Base-by-base conservation (phyloP, 2,113 vertebrate genomes). In the Entomyzon cyanotis region DNA sequence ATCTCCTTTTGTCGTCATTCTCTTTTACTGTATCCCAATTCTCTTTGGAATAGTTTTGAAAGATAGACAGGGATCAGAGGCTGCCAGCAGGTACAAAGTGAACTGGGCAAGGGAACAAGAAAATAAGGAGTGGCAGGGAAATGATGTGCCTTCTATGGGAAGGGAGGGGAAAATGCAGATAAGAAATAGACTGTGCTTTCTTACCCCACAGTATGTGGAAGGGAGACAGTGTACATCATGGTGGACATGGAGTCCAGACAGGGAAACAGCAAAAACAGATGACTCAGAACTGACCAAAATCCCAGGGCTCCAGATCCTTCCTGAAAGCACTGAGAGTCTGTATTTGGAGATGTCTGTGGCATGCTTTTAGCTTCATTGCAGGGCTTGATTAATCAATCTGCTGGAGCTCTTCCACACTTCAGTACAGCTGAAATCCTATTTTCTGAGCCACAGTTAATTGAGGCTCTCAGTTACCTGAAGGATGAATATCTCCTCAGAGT, bases 1-100 rank as follows among this genome's bases (percentile, higher is more conserved):
- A 97, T 95, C 94, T 86, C 70, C 93, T 96, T 97, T 93, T 93
- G 90, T 90, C 56, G 27, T 97, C 94, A 94, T 96, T 96, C 70
- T 65, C 92, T 97, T 95, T 96, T 79, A 84, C 80, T 68, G 56
- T 81, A 92, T 95, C 70, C 84, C 83, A 87, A 1, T 91, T 92
- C 92, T 93, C 64, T 91, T 87, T 53, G 33, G 53, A 74, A 81
- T 42, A 95, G 94, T 92, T 97, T 94, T 89, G 83, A 92, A 93
- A 95, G 94, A 84, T 60, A 91, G 91, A 86, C 67, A 94, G 74
- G 65, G 82, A 90, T 94, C 89, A 94, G 91, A 94, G 77, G n/a
- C 80, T 92, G 41, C 67, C 73, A 78, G 46, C 60, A 95, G 73
- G 68, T 92, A 47, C 47, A 49, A 70, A 64, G 28, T 62, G 74